Conservation (phyloP, 2,113 vertebrate genomes). For the Gopherus evgoodei region DNA sequence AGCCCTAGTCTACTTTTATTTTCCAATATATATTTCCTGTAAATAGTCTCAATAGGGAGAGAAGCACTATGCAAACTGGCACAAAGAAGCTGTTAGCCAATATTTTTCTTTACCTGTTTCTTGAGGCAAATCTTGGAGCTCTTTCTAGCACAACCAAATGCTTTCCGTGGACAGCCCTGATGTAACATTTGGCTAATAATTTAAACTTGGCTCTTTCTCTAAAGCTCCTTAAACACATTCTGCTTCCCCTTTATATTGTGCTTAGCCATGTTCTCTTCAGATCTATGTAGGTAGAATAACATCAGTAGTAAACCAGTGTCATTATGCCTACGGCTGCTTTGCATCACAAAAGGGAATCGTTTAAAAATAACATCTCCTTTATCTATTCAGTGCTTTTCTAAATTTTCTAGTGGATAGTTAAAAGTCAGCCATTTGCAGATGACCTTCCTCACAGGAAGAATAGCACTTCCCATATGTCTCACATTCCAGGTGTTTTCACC, state of each 20-base stretch:
- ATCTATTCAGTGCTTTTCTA: background rate
- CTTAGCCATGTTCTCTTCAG: background rate
- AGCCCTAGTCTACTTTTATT: background rate
- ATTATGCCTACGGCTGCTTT: background rate
- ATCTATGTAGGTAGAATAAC: background rate
- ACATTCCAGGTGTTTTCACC: accelerated
- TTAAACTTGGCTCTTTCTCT: background rate
- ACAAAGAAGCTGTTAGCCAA: background rate
- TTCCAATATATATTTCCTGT: background rate
- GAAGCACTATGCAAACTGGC: background rate
- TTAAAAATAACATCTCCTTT: background rate
- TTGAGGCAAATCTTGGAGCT: slow-evolving; percentile 42
- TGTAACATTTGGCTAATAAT: slow-evolving; percentile 42
- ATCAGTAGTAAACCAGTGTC: background rate
- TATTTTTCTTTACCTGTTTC: background rate
- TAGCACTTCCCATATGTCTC: background rate
- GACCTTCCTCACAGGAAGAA: background rate
- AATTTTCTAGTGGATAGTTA: background rate
- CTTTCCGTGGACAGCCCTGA: slow-evolving; percentile 54
- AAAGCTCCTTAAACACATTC: background rate
- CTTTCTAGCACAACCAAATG: slow-evolving; percentile 62
- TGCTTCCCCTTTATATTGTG: background rate
- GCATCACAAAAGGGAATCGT: background rate
- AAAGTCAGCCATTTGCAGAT: background rate
- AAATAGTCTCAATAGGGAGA: background rate